Evolutionary conservation across 1,140 invertebrate genomes (phyloP), one percentile per base, ranked within the genome.

Genomic region (Drosophila repletoides): DNA sequence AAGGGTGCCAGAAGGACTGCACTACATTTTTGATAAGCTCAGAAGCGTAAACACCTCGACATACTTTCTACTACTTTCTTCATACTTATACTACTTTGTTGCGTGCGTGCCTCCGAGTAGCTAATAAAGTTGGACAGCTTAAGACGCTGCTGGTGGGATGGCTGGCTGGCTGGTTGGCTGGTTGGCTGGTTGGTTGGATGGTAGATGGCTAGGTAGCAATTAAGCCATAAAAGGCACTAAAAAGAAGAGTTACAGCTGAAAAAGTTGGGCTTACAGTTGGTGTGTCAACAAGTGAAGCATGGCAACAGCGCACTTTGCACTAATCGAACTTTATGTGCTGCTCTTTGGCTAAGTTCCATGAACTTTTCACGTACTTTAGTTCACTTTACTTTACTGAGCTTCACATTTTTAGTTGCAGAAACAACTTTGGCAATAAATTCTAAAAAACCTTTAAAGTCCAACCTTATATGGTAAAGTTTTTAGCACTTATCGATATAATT

Each of bases 1-100:
- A 45, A 49, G 48, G 17, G 19, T 5, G 28, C 5, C 34, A 45
- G 17, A 12, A 38, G 31, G 21, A 40, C 14, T 51, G 65, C 59
- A 63, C 64, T 63, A 68, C 72, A 55, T 58, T 58, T 63, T 64
- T 77, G 77, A 84, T 84, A 83, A 84, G 65, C 72, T 67, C 51
- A 51, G 60, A 52, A 74, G 58, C 56, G 71, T 84, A 84, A 83
- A 83, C 74, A 83, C 79, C 70, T 83, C 74, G 55, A 72, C 72
- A 76, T 52, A 67, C 51, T 72, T 72, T 48, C 48, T 46, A 10
- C 5, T 15, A 31, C 12, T 22, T 61, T 28, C 15, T 63, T 43
- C 52, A 38, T 29, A 40, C 36, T 40, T 40, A 15, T 9, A 15
- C 15, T 12, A 63, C 59, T 41, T 43, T 40, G 59, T 63, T 53